Evolutionary conservation across 2,113 vertebrate genomes (phyloP).

Genomic region (Castor canadensis): DNA sequence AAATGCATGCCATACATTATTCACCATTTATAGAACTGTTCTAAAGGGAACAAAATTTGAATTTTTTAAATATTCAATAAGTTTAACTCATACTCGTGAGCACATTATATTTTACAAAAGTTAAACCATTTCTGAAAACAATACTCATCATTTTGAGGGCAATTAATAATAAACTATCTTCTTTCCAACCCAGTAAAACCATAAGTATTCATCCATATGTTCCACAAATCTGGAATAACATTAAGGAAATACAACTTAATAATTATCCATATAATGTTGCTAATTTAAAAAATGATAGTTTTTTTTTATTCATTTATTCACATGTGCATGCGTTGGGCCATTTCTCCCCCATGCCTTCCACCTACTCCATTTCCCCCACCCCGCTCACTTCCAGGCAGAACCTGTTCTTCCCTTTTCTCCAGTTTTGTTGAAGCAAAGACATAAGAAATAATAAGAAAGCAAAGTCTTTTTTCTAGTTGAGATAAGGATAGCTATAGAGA

Average conservation of each 20-base stretch:
- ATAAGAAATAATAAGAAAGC: too few relatives aligned
- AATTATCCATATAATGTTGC: not conserved
- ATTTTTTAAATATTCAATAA: not conserved
- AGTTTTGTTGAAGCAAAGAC: too few relatives aligned
- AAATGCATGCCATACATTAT: not conserved
- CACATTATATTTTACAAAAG: not conserved
- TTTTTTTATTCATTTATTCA: too few relatives aligned
- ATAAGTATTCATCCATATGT: not conserved
- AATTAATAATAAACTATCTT: not conserved
- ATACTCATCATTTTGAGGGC: not conserved
- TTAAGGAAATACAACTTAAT: not conserved
- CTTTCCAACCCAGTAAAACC: fast-evolving
- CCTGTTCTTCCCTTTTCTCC: too few relatives aligned
- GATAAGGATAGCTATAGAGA: too few relatives aligned
- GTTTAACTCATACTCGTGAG: not conserved
- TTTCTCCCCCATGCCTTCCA: too few relatives aligned
- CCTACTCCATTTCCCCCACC: too few relatives aligned
- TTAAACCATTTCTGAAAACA: not conserved
- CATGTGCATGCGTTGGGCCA: too few relatives aligned
- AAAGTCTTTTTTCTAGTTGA: too few relatives aligned
- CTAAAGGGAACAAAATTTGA: not conserved
- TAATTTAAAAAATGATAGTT: not conserved
- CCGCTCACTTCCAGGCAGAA: too few relatives aligned
- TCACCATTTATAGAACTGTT: not conserved
- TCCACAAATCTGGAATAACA: not conserved